A percentile compares a stretch with the other conserved stretches of the same genome.
Evolutionary conservation across 2,113 vertebrate species (phyloP).

Genomic region (Psilopsiagon aurifrons): DNA sequence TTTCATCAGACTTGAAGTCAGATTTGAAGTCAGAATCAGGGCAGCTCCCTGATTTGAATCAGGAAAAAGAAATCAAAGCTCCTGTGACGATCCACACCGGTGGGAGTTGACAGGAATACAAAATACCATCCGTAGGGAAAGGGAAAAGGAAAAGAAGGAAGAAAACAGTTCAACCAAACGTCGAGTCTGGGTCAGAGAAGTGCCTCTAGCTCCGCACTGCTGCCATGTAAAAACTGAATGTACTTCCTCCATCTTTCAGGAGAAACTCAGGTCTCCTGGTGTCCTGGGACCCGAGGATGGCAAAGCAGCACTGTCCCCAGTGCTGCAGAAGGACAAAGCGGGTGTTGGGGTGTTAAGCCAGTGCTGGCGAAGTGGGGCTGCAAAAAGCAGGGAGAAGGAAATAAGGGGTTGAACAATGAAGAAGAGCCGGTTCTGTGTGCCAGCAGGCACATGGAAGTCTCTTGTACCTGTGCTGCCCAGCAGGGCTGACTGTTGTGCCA

Average conservation of each 20-base stretch:
- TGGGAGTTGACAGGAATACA: neutral
- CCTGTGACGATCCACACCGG: neutral
- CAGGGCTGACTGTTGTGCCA: neutral
- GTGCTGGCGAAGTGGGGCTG: neutral
- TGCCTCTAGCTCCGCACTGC: neutral
- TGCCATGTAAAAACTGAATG: neutral
- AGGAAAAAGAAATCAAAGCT: neutral
- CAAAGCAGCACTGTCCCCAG: neutral
- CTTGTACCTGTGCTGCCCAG: neutral
- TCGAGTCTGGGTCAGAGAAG: neutral
- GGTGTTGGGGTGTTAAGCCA: neutral
- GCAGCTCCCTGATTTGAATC: neutral
- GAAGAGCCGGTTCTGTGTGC: neutral
- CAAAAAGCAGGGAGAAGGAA: neutral
- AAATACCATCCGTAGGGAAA: neutral
- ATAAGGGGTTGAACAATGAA: neutral
- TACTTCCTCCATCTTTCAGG: neutral
- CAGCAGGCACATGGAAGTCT: neutral
- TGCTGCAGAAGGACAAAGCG: accelerated
- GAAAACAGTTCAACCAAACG: neutral
- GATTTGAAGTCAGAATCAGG: neutral
- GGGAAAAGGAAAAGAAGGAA: neutral
- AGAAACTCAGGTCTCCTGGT: neutral
- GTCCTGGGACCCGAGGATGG: neutral
- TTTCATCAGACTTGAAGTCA: neutral